These are phyloP conservation scores for Semnornis frantzii DNA, from an alignment of 2,113 vertebrate genomes.

Conservation along the genomic window DNA sequence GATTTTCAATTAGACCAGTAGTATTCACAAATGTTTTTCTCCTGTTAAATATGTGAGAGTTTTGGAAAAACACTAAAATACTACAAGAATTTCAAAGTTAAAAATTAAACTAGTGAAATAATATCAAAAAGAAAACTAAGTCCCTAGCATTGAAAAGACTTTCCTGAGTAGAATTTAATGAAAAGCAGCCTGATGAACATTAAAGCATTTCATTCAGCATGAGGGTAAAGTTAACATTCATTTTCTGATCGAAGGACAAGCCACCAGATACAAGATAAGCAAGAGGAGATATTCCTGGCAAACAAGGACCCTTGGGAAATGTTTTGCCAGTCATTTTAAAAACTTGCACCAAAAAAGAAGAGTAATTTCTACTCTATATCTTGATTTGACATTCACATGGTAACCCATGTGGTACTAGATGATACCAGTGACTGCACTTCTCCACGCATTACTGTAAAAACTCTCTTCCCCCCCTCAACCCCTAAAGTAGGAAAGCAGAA, in stretches of 20 bases:
- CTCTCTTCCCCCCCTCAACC: background rate
- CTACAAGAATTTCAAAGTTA: background rate
- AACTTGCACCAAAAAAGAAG: background rate
- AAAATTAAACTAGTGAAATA: background rate
- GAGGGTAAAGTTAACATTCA: background rate
- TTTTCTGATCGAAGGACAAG: background rate
- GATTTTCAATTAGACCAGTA: background rate
- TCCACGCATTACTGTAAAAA: background rate
- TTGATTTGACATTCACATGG: background rate
- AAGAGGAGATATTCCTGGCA: background rate
- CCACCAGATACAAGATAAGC: background rate
- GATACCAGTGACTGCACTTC: background rate
- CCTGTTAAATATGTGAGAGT: background rate
- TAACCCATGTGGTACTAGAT: background rate
- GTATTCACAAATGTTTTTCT: background rate
- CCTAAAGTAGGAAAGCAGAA: conserved; percentile 31
- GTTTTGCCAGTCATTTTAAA: background rate
- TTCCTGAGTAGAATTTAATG: background rate
- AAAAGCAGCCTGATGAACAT: background rate
- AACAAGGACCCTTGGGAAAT: background rate
- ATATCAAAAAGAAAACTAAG: background rate
- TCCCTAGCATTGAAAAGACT: background rate
- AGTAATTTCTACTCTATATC: background rate
- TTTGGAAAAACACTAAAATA: background rate
- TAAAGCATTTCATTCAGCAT: background rate